phyloP scores from a whole-genome alignment of 2,797 vertebrate genomes.

The Gallirallus australis region DNA sequence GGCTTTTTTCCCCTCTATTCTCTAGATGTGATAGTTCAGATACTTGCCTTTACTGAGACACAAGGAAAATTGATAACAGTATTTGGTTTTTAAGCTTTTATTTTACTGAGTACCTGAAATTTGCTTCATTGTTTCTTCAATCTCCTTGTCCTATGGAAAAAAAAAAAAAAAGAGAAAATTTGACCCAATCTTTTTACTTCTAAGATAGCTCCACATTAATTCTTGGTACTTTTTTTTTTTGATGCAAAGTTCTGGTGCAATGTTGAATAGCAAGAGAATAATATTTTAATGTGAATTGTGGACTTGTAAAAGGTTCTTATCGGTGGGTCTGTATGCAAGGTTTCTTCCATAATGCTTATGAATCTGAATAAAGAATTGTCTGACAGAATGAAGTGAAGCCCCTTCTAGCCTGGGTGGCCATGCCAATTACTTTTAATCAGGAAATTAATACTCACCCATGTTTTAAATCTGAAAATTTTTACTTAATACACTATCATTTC shows the following conservation, averaged over 20 bases:
- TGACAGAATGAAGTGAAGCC: not conserved
- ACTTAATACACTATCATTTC: not conserved
- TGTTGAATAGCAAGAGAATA: not conserved
- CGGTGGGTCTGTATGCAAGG: not conserved
- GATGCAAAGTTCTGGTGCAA: rapidly evolving
- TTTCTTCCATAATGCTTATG: not conserved
- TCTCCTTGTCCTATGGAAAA: too few species aligned
- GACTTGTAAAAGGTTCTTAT: not conserved
- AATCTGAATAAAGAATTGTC: not conserved
- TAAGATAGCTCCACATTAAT: not conserved
- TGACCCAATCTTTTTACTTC: not conserved
- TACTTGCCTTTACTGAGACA: not conserved
- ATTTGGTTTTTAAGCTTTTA: not conserved
- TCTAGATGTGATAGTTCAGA: not conserved
- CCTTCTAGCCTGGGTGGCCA: not conserved
- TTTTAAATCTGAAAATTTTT: not conserved
- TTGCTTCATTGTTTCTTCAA: not conserved
- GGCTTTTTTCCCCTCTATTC: not conserved
- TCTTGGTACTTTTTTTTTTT: not conserved
- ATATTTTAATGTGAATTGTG: not conserved
- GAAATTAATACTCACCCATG: not conserved
- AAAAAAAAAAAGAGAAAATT: not conserved
- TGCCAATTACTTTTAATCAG: not conserved
- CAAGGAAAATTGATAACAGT: not conserved
- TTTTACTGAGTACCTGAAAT: not conserved